These are phyloP conservation scores for Actias luna DNA, from an alignment of 2,888 invertebrate species.

Conservation along the genomic window DNA sequence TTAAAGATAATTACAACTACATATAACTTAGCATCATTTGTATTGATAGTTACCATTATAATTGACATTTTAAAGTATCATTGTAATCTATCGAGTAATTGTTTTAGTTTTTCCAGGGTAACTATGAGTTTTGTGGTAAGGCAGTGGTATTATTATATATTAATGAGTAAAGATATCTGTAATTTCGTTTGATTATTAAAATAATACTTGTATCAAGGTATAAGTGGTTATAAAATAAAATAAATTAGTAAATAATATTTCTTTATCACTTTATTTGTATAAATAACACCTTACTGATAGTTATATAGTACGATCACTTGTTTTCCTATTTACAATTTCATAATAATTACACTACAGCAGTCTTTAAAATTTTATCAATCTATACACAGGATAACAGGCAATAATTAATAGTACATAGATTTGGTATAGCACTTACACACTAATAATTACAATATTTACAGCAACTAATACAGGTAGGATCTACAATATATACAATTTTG, in stretches of 20 bases:
- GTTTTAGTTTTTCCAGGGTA: too few relatives aligned
- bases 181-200: too few relatives aligned
- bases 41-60: too few relatives aligned
- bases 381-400: slow-evolving; percentile 81
- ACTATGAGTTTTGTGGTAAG: too few relatives aligned
- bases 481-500: slow-evolving; percentile 51
- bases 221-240: slow-evolving; percentile 29
- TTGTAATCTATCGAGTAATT: too few relatives aligned
- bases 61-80: too few relatives aligned
- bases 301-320: slow-evolving; percentile 80
- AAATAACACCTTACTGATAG: slow-evolving; percentile 79
- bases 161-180: too few relatives aligned
- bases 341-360: slow-evolving; percentile 75
- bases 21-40: too few relatives aligned
- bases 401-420: slow-evolving; percentile 77
- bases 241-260: slow-evolving; percentile 68
- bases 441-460: slow-evolving; percentile 80
- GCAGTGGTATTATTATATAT: too few relatives aligned
- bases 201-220: neutral
- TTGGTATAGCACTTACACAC: slow-evolving; percentile 78
- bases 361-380: slow-evolving; percentile 82
- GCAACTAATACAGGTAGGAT: slow-evolving; percentile 51
- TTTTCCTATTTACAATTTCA: slow-evolving; percentile 80
- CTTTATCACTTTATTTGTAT: slow-evolving; percentile 76
- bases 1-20: too few relatives aligned